Evolutionary conservation across 2,113 vertebrate genomes (phyloP).

Genomic region (Mobula birostris): DNA sequence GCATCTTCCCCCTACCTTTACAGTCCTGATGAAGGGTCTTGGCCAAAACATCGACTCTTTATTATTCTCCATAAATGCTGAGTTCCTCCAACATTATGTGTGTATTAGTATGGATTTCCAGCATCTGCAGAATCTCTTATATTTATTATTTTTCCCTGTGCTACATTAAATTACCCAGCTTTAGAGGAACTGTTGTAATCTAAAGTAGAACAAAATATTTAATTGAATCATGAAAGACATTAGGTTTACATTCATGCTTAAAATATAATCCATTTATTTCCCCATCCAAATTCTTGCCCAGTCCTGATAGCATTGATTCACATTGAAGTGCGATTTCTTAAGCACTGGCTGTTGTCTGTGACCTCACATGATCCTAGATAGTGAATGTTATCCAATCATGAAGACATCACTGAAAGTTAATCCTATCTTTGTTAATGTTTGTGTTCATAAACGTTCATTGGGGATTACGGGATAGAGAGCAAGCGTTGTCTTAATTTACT

Average conservation of each 20-base stretch:
- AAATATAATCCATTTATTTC: not conserved
- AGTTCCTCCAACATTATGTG: too few relatives aligned
- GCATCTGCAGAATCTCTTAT: too few relatives aligned
- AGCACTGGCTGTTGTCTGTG: not conserved
- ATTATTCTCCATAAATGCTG: too few relatives aligned
- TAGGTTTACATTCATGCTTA: not conserved
- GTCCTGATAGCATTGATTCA: not conserved
- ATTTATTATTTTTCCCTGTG: not conserved
- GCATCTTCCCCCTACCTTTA: too few relatives aligned
- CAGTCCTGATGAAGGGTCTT: too few relatives aligned
- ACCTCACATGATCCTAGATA: not conserved
- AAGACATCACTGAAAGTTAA: slow-evolving; percentile 1
- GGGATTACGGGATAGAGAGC: not conserved
- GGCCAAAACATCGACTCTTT: too few relatives aligned
- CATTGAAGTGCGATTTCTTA: not conserved
- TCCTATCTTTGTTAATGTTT: not conserved
- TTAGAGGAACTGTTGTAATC: not conserved
- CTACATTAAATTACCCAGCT: not conserved
- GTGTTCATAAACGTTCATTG: not conserved
- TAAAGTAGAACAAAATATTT: not conserved
- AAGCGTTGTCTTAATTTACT: not conserved
- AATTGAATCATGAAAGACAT: not conserved
- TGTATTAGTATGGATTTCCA: too few relatives aligned
- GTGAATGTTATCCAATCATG: slow-evolving; percentile 15
- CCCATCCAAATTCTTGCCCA: not conserved